A percentile compares a stretch with the other conserved stretches of the same genome.
Evolutionary conservation across 1,140 invertebrate species (phyloP).

Genomic region (Maconellicoccus hirsutus): DNA sequence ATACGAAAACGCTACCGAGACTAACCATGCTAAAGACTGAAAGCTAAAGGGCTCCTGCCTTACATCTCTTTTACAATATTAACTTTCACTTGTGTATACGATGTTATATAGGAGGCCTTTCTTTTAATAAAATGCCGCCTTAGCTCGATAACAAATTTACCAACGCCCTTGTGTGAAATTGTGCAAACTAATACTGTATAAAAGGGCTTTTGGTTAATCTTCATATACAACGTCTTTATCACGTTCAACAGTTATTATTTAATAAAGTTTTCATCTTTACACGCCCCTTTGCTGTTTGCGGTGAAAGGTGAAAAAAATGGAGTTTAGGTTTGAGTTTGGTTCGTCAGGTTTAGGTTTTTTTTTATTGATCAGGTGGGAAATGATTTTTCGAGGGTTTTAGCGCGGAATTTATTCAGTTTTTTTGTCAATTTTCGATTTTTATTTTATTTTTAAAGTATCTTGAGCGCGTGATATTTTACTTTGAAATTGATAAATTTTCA

Average conservation of each 20-base stretch:
- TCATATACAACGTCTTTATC: slow-evolving; percentile 17
- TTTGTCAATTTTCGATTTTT: too few species aligned
- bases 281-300: too few species aligned
- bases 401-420: too few species aligned
- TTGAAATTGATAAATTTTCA: too few species aligned
- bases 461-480: too few species aligned
- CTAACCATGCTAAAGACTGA: not conserved
- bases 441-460: too few species aligned
- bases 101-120: not conserved
- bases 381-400: too few species aligned
- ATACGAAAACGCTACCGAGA: not conserved
- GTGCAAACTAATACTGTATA: not conserved
- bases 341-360: too few species aligned
- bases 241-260: slow-evolving; percentile 21
- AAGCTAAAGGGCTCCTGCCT: not conserved
- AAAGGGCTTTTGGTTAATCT: not conserved
- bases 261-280: not conserved
- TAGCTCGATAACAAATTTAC: slow-evolving; percentile 13
- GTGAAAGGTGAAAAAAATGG: too few species aligned
- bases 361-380: too few species aligned
- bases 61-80: not conserved
- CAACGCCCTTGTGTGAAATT: slow-evolving; percentile 13
- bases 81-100: not conserved
- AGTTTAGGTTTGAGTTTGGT: too few species aligned
- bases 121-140: slow-evolving; percentile 17